Evolutionary conservation across 2,888 invertebrate species (phyloP), one percentile per base, ranked within the genome.

Genomic region (Trachelus troglodyta): DNA sequence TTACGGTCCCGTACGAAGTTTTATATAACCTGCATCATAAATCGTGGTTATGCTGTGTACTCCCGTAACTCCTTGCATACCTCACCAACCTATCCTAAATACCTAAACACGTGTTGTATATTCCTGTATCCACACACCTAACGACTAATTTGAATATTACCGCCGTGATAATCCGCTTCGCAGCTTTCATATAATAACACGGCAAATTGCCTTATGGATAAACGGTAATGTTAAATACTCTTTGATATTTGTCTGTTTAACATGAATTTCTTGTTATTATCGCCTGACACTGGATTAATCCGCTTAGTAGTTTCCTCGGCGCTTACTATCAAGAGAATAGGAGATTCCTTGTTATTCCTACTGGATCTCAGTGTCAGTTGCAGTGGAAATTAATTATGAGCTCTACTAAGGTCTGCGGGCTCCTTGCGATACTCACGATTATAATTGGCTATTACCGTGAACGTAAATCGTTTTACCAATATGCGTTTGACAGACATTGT

Each of bases 121-220:
- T 40, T 15, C 56, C 23, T 56, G 23, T 1, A 40, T 56, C 23
- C 9, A 56, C 9, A 56, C 1, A 56, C 23, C 9, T 56, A 56
- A 56, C 23, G 73, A 69, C 80, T 82, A 82, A 84, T 86, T 86
- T 85, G 79, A 85, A 85, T 85, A 85, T 83, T 83, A 81, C 81
- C 76, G 40, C 69, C 73, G 73, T 73, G 76, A 81, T 82, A 82
- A 84, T 84, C 82, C 74, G 81, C 77, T 75, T 69, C 40, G 73
- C 68, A 40, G 73, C 9, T 56, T 56, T 56, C 15, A 23, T 23
- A 9, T 23, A 23, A 56, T 56, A 56, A 56, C 56, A 56, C 23
- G 23, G 9, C 1, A 56, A 56, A 56, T 23, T 56, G 56, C 56
- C 23, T 23, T 23, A 15, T 9, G 23, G 23, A 56, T 23, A 56